phyloP scores from a whole-genome alignment of 2,113 vertebrate genomes.

The Labeo catla region DNA sequence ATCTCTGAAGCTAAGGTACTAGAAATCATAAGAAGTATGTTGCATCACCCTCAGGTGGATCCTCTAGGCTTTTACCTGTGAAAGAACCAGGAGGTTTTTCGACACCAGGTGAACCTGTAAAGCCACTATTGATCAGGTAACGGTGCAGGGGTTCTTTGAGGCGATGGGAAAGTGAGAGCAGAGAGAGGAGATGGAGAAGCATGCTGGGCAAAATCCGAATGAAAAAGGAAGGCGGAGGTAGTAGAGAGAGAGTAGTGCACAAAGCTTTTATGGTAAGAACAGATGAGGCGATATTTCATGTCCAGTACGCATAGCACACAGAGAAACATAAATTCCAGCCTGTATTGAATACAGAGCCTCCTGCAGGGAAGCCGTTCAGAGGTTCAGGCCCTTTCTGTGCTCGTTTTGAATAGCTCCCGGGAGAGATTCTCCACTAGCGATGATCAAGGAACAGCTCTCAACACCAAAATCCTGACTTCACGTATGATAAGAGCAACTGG shows the following conservation, averaged over 20 bases:
- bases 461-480: not conserved
- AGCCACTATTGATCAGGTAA: constrained; percentile 23
- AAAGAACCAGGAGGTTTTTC: not conserved
- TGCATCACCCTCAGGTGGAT: not conserved
- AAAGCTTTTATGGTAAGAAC: constrained; percentile 41
- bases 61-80: not conserved
- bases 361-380: not conserved
- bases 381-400: constrained; percentile 13
- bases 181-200: not conserved
- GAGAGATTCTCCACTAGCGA: not conserved
- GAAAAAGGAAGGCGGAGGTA: not conserved
- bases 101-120: not conserved
- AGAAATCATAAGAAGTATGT: not conserved
- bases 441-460: constrained; percentile 33
- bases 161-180: not conserved
- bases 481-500: constrained; percentile 1
- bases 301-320: constrained; percentile 5
- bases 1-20: not conserved
- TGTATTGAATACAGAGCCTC: constrained; percentile 5
- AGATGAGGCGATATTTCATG: constrained; percentile 46
- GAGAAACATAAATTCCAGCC: constrained; percentile 14
- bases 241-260: constrained; percentile 17
- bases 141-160: not conserved
- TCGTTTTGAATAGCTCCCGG: constrained; percentile 6
- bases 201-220: not conserved